phyloP scores from a whole-genome alignment of 2,113 vertebrate species.

The Pandion haliaetus region DNA sequence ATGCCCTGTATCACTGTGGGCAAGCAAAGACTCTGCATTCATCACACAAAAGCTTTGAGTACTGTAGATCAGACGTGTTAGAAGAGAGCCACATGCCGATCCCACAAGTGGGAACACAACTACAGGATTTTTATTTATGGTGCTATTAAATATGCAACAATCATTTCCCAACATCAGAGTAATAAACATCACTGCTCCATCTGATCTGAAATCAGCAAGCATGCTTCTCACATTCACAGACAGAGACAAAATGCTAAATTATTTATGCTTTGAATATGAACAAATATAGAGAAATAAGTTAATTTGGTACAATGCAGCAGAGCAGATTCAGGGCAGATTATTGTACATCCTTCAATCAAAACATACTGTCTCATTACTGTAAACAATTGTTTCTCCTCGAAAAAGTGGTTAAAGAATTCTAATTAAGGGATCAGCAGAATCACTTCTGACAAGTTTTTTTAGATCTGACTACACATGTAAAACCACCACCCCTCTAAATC shows the following conservation, averaged over 20 bases:
- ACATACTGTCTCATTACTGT: not conserved
- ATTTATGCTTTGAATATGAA: conserved; percentile 55
- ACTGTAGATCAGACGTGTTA: not conserved
- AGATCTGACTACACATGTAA: not conserved
- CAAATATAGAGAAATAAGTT: conserved; percentile 51
- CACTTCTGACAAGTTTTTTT: not conserved
- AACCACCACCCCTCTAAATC: not conserved
- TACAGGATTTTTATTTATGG: not conserved
- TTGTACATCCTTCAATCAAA: conserved; percentile 17
- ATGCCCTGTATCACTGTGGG: not conserved
- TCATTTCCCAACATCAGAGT: conserved; percentile 42
- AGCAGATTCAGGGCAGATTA: conserved; percentile 21
- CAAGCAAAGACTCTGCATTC: not conserved
- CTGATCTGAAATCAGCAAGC: conserved; percentile 39
- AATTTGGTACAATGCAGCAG: not conserved
- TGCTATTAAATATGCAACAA: conserved; percentile 53
- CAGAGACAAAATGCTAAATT: conserved; percentile 46
- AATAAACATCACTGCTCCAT: conserved; percentile 47
- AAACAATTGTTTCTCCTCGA: not conserved
- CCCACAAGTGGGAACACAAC: not conserved
- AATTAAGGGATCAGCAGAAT: conserved; percentile 2
- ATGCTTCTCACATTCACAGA: conserved; percentile 13
- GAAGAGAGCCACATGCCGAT: not conserved
- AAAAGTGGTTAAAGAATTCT: not conserved
- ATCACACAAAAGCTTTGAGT: not conserved